phyloP scores from a whole-genome alignment of 1,140 invertebrate species.

The Neodiprion lecontei region DNA sequence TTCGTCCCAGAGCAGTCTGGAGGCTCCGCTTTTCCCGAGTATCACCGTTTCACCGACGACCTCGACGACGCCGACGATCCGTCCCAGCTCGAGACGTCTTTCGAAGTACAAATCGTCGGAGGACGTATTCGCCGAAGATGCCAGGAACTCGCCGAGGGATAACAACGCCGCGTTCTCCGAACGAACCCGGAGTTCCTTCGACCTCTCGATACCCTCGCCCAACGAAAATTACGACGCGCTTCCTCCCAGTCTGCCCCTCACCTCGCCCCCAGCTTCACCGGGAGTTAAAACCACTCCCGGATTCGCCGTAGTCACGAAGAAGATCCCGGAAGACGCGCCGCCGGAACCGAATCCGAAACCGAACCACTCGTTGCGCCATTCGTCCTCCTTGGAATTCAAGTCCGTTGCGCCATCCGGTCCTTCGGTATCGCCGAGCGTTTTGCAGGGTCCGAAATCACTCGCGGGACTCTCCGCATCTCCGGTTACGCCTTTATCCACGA shows the following conservation, averaged over 20 bases:
- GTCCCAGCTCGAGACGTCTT: conserved; percentile 34
- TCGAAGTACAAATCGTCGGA: conserved; percentile 64
- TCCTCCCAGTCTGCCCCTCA: conserved; percentile 35
- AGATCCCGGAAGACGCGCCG: not conserved
- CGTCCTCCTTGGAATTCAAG: not conserved
- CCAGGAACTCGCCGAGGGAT: conserved; percentile 26
- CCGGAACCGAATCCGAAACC: too few relatives aligned
- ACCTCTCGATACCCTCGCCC: conserved; percentile 40
- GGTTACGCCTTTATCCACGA: conserved; percentile 35
- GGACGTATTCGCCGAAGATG: conserved; percentile 56
- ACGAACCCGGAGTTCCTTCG: conserved; percentile 53
- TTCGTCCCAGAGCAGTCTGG: conserved; percentile 60
- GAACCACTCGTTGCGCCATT: not conserved
- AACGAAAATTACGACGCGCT: conserved; percentile 31
- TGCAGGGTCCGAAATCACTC: not conserved
- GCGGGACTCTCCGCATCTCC: conserved; percentile 34
- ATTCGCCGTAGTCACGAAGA: not conserved
- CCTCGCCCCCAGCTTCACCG: conserved; percentile 25
- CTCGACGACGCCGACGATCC: conserved; percentile 26
- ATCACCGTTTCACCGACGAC: conserved; percentile 37
- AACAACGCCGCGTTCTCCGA: conserved; percentile 36
- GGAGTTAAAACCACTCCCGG: not conserved
- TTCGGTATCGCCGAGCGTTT: not conserved
- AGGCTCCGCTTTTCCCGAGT: conserved; percentile 46
- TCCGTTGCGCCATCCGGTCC: too few relatives aligned